Percentiles rank a stretch among this genome's conserved stretches.
These are phyloP conservation scores for Medauroidea extradentata DNA, from an alignment of 1,140 invertebrate genomes.

Conservation along the genomic window DNA sequence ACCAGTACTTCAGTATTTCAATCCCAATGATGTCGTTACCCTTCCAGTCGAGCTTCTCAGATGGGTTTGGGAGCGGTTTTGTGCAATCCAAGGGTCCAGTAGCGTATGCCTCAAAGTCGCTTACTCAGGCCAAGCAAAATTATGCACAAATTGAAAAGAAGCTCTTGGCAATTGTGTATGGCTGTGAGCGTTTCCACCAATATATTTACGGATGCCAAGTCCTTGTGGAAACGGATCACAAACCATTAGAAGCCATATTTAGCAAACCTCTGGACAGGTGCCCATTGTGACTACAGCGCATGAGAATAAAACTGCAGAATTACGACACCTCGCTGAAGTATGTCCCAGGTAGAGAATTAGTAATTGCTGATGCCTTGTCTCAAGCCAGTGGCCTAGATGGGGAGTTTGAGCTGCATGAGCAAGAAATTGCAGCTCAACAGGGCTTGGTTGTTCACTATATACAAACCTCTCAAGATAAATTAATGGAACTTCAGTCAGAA, in stretches of 20 bases:
- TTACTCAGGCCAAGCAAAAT: constrained; percentile 25
- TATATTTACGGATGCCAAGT: constrained; percentile 42
- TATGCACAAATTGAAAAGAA: constrained; percentile 35
- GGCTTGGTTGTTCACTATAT: background rate
- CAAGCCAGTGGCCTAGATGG: background rate
- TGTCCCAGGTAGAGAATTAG: background rate
- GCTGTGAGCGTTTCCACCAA: constrained; percentile 31
- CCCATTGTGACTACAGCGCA: constrained; percentile 26
- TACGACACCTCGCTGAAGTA: background rate
- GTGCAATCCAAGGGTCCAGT: constrained; percentile 33
- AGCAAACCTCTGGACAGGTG: constrained; percentile 31
- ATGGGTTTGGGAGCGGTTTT: constrained; percentile 40
- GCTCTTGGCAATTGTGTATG: constrained; percentile 31
- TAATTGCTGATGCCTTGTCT: background rate
- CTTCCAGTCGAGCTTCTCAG: constrained; percentile 34
- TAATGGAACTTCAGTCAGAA: background rate
- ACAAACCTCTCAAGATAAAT: background rate
- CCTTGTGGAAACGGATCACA: constrained; percentile 42
- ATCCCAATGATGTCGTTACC: constrained; percentile 27
- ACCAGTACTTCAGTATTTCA: constrained; percentile 28
- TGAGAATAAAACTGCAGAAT: constrained; percentile 1
- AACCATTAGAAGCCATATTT: constrained; percentile 39
- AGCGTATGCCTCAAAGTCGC: constrained; percentile 32
- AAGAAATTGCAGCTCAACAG: background rate
- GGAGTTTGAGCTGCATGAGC: background rate